phyloP scores from a whole-genome alignment of 2,797 vertebrate genomes.

The Chiroxiphia lanceolata region DNA sequence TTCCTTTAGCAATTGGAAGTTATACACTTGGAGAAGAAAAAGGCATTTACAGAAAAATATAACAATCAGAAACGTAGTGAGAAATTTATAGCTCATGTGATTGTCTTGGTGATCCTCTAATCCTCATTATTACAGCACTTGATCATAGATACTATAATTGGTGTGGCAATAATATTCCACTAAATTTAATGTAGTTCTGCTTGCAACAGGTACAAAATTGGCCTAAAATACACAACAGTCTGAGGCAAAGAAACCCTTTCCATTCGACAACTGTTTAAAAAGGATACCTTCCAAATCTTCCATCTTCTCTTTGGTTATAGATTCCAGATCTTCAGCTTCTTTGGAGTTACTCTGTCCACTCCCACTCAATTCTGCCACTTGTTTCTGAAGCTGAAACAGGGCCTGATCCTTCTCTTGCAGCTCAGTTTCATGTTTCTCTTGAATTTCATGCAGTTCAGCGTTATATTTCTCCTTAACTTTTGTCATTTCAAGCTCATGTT shows the following conservation, averaged over 20 bases:
- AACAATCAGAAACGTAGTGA: background rate
- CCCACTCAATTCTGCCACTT: constrained; percentile 76
- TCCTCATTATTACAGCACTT: background rate
- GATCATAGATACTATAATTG: background rate
- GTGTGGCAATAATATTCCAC: background rate
- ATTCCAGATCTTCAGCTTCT: constrained; percentile 1
- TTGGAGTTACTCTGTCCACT: background rate
- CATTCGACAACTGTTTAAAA: background rate
- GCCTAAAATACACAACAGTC: accelerated
- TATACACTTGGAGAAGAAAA: background rate
- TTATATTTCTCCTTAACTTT: constrained; percentile 69
- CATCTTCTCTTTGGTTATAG: constrained; percentile 70
- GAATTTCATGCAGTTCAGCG: constrained; percentile 57
- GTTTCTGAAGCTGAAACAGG: constrained; percentile 67
- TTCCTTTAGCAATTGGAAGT: background rate
- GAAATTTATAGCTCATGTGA: background rate
- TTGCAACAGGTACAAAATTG: background rate
- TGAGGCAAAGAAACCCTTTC: background rate
- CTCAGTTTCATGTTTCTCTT: constrained; percentile 78
- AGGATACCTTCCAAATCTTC: constrained; percentile 84
- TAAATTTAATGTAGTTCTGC: background rate
- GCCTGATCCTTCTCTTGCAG: constrained; percentile 79
- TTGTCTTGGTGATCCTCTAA: background rate
- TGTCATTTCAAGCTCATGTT: constrained; percentile 83
- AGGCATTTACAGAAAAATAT: background rate